A percentile compares a stretch with the other conserved stretches of the same genome.
Conservation (phyloP, 2,797 vertebrate species). For the Basileuterus tristriatus region DNA sequence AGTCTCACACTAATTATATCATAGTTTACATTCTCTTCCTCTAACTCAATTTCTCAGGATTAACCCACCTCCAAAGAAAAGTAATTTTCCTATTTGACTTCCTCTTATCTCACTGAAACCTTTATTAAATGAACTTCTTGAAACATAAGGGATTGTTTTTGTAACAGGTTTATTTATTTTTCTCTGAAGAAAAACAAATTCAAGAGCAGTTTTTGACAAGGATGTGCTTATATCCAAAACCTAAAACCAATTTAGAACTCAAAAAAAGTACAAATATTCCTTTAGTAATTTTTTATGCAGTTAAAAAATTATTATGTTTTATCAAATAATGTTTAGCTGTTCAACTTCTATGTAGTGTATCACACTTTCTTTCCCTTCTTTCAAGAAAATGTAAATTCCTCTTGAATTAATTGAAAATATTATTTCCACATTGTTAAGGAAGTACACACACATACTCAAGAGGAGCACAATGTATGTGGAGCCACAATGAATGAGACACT, state of each 20-base stretch:
- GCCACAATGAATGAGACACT: background rate
- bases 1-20: slow-evolving; percentile 38
- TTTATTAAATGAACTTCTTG: slow-evolving; percentile 36
- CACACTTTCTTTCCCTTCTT: background rate
- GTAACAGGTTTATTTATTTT: background rate
- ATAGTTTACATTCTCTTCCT: slow-evolving; percentile 17
- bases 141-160: background rate
- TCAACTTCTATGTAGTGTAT: background rate
- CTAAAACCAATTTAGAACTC: background rate
- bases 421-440: background rate
- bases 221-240: background rate
- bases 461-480: background rate
- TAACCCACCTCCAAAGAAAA: slow-evolving; percentile 36
- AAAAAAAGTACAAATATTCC: background rate
- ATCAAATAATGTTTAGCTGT: background rate
- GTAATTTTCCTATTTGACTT: slow-evolving; percentile 39
- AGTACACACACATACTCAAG: background rate
- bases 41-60: slow-evolving; percentile 46
- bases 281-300: background rate
- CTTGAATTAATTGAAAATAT: background rate
- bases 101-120: slow-evolving; percentile 26
- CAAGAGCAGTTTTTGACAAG: slow-evolving; percentile 14
- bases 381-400: background rate
- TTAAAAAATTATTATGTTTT: background rate
- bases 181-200: slow-evolving; percentile 20